Conservation (phyloP, 2,888 invertebrate species). For the Eutolmus rufibarbis region DNA sequence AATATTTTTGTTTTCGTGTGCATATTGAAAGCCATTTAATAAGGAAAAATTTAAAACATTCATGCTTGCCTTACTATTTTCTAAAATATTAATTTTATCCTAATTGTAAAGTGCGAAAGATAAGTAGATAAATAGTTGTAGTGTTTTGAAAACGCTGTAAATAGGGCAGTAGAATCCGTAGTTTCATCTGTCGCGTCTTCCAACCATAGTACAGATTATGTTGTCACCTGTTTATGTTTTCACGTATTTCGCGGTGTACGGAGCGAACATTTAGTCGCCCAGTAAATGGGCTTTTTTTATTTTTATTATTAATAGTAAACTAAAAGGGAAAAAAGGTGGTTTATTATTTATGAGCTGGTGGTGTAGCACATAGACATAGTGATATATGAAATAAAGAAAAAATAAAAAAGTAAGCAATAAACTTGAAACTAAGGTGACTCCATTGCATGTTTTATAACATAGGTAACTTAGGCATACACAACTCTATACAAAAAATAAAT, state of each 20-base stretch:
- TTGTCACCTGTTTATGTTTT: not conserved
- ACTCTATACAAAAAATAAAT: not conserved
- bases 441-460: not conserved
- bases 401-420: not conserved
- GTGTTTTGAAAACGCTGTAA: not conserved
- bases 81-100: conserved; percentile 38
- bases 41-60: conserved; percentile 6
- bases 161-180: not conserved
- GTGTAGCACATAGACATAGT: not conserved
- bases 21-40: not conserved
- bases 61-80: conserved; percentile 39
- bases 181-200: conserved; percentile 32
- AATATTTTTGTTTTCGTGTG: not conserved
- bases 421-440: not conserved
- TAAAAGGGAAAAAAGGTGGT: not conserved
- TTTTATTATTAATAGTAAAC: not conserved
- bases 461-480: not conserved
- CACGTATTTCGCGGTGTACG: not conserved
- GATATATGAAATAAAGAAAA: not conserved
- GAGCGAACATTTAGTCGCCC: not conserved
- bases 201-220: not conserved
- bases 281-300: not conserved
- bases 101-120: not conserved
- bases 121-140: not conserved
- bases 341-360: not conserved